Conservation (phyloP, 2,888 invertebrate species). For the Heliconius ismenius region DNA sequence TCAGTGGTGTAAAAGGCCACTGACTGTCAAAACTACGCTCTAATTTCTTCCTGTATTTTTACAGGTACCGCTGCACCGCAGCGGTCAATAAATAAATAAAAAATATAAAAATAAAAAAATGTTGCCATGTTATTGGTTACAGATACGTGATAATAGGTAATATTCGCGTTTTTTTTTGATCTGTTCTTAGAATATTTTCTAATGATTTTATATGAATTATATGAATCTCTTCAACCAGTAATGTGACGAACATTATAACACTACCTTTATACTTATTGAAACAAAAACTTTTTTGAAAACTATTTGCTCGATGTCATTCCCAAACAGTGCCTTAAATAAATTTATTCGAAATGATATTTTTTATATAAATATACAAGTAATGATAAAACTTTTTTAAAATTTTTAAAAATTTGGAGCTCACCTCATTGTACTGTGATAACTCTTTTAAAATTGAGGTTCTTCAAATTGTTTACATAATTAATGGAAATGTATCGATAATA, state of each 20-base stretch:
- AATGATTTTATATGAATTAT: constrained; percentile 49
- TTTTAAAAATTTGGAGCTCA: constrained; percentile 63
- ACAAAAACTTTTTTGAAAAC: constrained; percentile 44
- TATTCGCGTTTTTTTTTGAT: constrained; percentile 51
- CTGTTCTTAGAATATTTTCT: constrained; percentile 58
- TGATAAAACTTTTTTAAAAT: background rate
- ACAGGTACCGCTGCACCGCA: too few relatives aligned
- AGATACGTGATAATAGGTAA: constrained; percentile 65
- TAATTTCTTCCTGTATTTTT: too few relatives aligned
- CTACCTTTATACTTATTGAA: constrained; percentile 33
- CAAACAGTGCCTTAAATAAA: constrained; percentile 61
- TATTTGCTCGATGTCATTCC: constrained; percentile 76
- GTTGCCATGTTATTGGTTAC: constrained; percentile 78
- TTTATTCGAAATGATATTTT: constrained; percentile 29
- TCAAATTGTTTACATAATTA: constrained; percentile 59
- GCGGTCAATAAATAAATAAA: too few relatives aligned
- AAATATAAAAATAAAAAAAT: constrained; percentile 50
- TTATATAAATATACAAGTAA: constrained; percentile 14
- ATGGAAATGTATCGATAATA: background rate
- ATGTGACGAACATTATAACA: constrained; percentile 22
- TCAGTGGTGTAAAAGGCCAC: too few relatives aligned
- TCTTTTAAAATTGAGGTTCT: constrained; percentile 78
- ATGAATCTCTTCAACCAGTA: constrained; percentile 44
- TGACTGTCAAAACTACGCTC: too few relatives aligned
- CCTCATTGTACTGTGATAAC: constrained; percentile 81